A percentile compares a stretch with the other conserved stretches of the same genome.
Conservation (phyloP, 2,113 vertebrate species). For the Albula goreensis region DNA sequence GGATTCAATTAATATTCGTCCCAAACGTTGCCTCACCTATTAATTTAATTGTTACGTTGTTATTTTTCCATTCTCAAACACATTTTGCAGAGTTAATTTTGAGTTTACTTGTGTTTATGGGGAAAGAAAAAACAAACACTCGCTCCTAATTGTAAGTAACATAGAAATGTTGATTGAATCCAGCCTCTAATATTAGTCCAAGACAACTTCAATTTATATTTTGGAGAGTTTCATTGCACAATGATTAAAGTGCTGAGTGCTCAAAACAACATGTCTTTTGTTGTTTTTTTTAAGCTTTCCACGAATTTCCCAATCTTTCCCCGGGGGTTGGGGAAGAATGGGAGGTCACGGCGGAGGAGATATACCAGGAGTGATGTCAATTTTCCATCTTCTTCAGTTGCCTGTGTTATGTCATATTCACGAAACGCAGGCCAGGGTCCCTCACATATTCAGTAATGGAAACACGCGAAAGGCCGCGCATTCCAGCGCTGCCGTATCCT, state of each 20-base stretch:
- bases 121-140: background rate
- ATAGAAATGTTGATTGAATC: too few relatives aligned
- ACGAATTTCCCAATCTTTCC: background rate
- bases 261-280: background rate
- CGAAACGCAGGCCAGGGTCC: too few relatives aligned
- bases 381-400: constrained; percentile 50
- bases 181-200: background rate
- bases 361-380: constrained; percentile 36
- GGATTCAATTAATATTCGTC: background rate
- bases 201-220: background rate
- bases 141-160: background rate
- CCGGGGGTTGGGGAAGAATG: background rate
- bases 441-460: background rate
- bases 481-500: background rate
- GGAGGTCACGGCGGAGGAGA: background rate
- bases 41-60: background rate
- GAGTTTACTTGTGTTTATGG: background rate
- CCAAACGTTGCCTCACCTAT: background rate
- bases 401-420: background rate
- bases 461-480: background rate
- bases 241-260: background rate
- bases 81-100: background rate
- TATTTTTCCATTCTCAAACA: too few relatives aligned
- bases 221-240: background rate
- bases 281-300: background rate